Conservation (phyloP, 2,888 invertebrate species). For the Amiota minor region DNA sequence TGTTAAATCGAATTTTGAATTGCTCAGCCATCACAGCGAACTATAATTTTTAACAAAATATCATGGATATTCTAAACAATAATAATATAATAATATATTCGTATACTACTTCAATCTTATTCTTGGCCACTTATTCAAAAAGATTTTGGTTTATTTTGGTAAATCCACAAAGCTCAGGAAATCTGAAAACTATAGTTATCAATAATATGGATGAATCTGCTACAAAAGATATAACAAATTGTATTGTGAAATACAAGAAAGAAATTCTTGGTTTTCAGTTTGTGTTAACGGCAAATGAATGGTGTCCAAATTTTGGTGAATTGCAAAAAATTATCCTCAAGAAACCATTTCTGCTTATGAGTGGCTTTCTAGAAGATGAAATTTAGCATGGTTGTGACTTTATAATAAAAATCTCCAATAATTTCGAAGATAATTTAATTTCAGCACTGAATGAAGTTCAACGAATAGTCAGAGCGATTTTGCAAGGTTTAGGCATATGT, state of each 20-base stretch:
- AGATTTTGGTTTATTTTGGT: background rate
- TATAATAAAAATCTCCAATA: background rate
- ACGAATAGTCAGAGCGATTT: no score
- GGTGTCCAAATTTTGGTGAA: background rate
- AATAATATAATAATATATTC: background rate
- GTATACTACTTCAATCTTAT: background rate
- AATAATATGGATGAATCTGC: constrained; percentile 5
- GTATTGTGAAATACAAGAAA: background rate
- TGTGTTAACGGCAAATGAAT: constrained; percentile 3
- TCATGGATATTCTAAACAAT: background rate
- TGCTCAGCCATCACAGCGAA: no score
- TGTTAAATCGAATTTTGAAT: no score
- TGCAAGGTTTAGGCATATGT: no score
- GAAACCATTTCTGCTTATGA: background rate
- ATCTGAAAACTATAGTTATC: background rate
- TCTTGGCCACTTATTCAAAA: background rate
- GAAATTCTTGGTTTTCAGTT: background rate
- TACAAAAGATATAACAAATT: background rate
- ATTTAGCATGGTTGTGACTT: background rate
- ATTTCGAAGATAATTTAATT: background rate
- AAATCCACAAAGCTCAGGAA: background rate
- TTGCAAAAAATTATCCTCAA: background rate
- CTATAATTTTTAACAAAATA: background rate
- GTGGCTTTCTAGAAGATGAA: background rate
- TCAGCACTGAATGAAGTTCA: no score